These are phyloP conservation scores for Diplosoma virens DNA, from an alignment of 23 tunicate genomes.

Conservation along the genomic window DNA sequence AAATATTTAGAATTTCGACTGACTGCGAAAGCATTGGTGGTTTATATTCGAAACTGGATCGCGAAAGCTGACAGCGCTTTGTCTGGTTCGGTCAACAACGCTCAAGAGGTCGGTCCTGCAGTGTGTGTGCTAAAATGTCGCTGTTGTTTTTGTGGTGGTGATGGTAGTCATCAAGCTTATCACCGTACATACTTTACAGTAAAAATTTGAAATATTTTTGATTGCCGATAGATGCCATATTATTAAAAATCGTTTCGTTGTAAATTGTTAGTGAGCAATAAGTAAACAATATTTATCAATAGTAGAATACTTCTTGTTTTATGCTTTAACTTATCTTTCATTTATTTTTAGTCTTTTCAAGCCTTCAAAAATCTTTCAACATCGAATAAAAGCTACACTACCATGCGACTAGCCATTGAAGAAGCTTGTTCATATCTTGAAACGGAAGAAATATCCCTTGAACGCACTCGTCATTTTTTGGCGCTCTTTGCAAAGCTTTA, in stretches of 20 bases:
- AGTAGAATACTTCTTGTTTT: background rate
- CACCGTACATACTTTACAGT: no score
- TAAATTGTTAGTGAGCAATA: background rate
- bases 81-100: background rate
- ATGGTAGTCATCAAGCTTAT: no score
- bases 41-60: constrained; percentile 34
- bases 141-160: background rate
- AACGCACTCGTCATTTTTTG: background rate
- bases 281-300: background rate
- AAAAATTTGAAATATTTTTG: no score
- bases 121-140: background rate
- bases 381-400: constrained; percentile 31
- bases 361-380: constrained; percentile 26
- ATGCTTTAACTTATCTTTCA: no score
- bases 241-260: background rate
- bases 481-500: constrained; percentile 10
- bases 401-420: constrained; percentile 2
- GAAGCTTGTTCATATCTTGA: constrained; percentile 4
- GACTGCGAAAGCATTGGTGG: constrained; percentile 18
- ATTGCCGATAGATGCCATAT: no score
- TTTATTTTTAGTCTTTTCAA: constrained; percentile 38
- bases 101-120: constrained; percentile 18
- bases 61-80: constrained; percentile 26
- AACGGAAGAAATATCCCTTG: background rate
- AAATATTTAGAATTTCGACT: constrained; percentile 32